Evolutionary conservation across 2,113 vertebrate genomes (phyloP).

Genomic region (Platysternon megacephalum): DNA sequence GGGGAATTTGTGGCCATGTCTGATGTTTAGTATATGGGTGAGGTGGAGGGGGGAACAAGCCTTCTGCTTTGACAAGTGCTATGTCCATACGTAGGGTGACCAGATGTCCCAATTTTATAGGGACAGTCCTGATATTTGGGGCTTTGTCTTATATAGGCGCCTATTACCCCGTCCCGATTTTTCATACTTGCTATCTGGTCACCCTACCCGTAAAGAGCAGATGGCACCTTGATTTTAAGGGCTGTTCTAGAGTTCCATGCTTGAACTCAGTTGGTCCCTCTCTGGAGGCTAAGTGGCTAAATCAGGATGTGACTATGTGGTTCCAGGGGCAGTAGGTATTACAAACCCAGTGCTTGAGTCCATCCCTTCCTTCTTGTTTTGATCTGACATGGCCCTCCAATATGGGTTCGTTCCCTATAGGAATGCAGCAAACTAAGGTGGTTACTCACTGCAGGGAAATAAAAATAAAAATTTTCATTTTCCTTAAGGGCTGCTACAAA

Average conservation of each 20-base stretch:
- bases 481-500: neutral
- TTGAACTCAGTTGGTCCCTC: neutral
- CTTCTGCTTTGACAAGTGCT: neutral
- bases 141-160: no score
- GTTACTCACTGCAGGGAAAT: neutral
- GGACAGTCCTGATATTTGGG: no score
- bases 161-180: no score
- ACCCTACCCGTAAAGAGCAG: neutral
- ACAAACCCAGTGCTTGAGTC: neutral
- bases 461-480: neutral
- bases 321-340: neutral
- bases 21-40: neutral
- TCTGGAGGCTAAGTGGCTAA: neutral
- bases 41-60: neutral
- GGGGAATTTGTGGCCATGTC: neutral
- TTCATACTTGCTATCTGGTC: no score
- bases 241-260: neutral
- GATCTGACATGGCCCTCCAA: neutral
- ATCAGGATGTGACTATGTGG: neutral
- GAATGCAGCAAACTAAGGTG: neutral
- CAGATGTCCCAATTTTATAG: no score
- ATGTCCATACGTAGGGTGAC: neutral
- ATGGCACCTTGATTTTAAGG: neutral
- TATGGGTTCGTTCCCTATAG: neutral
- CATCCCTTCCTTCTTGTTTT: neutral